Evolutionary conservation across 1,140 invertebrate genomes (phyloP), one percentile per base, ranked within the genome.

Genomic region (Meloidogyne floridensis): DNA sequence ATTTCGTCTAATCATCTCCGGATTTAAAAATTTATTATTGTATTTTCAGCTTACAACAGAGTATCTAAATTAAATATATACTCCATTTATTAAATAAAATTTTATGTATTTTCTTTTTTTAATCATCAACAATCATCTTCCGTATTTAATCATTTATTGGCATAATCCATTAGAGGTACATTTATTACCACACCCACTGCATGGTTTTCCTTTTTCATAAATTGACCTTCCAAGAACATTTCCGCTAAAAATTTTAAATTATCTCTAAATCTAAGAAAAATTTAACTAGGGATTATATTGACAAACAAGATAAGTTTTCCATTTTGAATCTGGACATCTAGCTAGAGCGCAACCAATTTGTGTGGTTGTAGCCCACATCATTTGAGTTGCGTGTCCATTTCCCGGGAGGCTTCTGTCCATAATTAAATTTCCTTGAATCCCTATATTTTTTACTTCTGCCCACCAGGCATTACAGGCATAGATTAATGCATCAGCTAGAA

Each of bases 231-330:
- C 18, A 11, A 77, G 1, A 51, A 77, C 32, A 72, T 77, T 77
- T 54, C 75, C 75, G 75, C 75, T 77, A 18, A 3, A 77, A 72
- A 15, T 15, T 15, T 59, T 3, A 59, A 15, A 56, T 59, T 59
- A 15, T 59, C 4, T 15, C 5, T 59, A 15, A 59, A n/a, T 59
- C 0, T 15, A 15, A 15, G 3, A 59, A 15, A 59, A 15, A 59
- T 15, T 59, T 59, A 59, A 59, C 56, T 59, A 13, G 13, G 11
- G 56, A 15, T 59, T 59, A 56, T 76, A 76, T 42, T 65, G 65
- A 65, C 75, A 76, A 65, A 76, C 75, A 32, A 54, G 13, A 53
- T 54, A 76, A n/a, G 75, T 76, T n/a, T 76, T 76, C 75, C 75
- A 76, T 32, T 76, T 76, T 32, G 47, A 59, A 0, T 76, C n/a